Percentiles rank a stretch among this genome's conserved stretches.
Evolutionary conservation across 1,140 invertebrate species (phyloP).

Genomic region (Vollenhovia emeryi): DNA sequence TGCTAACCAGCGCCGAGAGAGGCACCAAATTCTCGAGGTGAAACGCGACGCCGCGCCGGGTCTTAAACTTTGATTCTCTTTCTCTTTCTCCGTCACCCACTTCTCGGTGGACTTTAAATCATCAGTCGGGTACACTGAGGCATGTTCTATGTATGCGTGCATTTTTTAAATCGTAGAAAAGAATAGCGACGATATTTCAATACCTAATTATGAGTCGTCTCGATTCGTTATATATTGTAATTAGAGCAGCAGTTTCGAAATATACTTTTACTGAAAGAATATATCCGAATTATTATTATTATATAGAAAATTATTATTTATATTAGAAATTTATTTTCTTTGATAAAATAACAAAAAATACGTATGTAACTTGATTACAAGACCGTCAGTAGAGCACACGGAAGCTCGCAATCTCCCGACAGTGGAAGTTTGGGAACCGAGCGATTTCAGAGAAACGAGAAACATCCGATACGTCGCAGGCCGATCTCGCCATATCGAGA

Average conservation of each 20-base stretch:
- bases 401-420: not conserved
- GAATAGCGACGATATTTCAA: not conserved
- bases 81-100: conserved; percentile 56
- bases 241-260: not conserved
- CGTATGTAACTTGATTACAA: not conserved
- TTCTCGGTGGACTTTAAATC: conserved; percentile 41
- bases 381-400: not conserved
- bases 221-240: not conserved
- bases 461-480: conserved; percentile 59
- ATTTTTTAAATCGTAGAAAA: not conserved
- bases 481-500: conserved; percentile 75
- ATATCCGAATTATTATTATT: not conserved
- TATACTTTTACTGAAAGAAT: not conserved
- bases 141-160: not conserved
- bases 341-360: not conserved
- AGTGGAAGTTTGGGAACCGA: conserved; percentile 11
- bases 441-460: conserved; percentile 55
- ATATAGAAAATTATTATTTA: not conserved
- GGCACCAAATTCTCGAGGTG: conserved; percentile 71
- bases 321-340: not conserved
- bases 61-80: conserved; percentile 71
- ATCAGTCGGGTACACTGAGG: not conserved
- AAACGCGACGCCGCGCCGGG: conserved; percentile 63
- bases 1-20: conserved; percentile 67
- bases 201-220: not conserved